A percentile compares a stretch with the other conserved stretches of the same genome.
Conservation (phyloP, 1,140 invertebrate species). For the Achatina immaculata region DNA sequence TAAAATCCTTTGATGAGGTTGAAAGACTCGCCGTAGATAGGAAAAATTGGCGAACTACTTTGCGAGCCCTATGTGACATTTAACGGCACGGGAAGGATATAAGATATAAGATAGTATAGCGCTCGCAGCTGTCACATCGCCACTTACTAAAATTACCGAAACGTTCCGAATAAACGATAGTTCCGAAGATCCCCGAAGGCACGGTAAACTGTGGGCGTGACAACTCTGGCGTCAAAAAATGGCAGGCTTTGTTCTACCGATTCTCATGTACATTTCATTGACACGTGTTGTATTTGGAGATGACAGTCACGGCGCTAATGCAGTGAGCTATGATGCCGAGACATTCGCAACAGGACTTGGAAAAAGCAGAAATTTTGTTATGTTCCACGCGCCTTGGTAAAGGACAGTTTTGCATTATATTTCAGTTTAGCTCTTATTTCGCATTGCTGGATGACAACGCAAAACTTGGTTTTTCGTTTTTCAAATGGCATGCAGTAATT, state of each 20-base stretch:
- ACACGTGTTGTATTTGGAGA: slow-evolving; percentile 18
- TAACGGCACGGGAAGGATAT: no score
- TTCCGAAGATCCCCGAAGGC: neutral
- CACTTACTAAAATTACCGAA: neutral
- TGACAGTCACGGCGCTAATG: slow-evolving; percentile 48
- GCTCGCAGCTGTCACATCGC: no score
- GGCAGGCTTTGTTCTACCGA: neutral
- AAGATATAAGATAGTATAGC: no score
- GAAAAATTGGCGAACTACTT: no score
- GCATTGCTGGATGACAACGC: no score
- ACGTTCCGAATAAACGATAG: neutral
- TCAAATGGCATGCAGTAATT: no score
- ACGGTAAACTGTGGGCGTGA: slow-evolving; percentile 24
- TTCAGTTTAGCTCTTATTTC: no score
- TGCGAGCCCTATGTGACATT: no score
- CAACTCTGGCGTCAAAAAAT: neutral
- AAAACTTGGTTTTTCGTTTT: no score
- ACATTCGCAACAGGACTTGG: slow-evolving; percentile 79
- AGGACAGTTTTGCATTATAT: neutral
- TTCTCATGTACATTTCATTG: neutral
- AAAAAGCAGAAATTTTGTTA: slow-evolving; percentile 82
- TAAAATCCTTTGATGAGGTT: no score
- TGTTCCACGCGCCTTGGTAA: slow-evolving; percentile 90
- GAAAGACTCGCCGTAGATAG: no score
- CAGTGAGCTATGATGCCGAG: slow-evolving; percentile 74